Base-by-base conservation (phyloP, 2,113 vertebrate species). In the Chrysemys picta region DNA sequence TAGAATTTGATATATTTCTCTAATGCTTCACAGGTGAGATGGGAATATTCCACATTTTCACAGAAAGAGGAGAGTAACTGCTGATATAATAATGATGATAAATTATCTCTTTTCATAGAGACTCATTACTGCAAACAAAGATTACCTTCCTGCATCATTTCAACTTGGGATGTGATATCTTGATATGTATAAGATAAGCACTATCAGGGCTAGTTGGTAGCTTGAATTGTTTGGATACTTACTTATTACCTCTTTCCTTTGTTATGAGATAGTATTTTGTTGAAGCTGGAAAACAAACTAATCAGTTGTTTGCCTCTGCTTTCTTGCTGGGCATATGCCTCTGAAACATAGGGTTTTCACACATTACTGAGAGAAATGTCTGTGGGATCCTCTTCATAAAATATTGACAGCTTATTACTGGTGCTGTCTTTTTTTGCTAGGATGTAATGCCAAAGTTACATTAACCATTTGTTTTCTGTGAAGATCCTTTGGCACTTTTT, bases 301-400 rank as follows among this genome's bases (percentile, higher is more conserved):
- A 45, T 5, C 4, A 9, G 3, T 45, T 1, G 3, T 22, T 10
- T 65, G 53, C 0, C 42, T 76, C 27, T 54, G 27, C 6, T 87
- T 91, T 89, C 53, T 21, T 83, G n/a, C 9, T 87, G 19, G 8
- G 4, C 25, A 5, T 65, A 89, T 76, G 59, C 24, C 88, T 81
- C 27, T 21, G 72, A 45, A 84, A 21, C 2, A 1, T 52, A 56
- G 5, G 4, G 2, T 65, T 93, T 91, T 83, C 24, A 24, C 1
- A 2, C 0, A 0, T 11, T n/a, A 29, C 6, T 25, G 4, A 4
- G 7, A 13, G 56, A 24, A 45, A 85, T 54, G 0, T 75, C 38
- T 72, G n/a, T 38, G 65, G 65, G 65, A 38, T 72, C 8, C 65
- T 72, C 19, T 59, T 59, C 53, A 54, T 22, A 38, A 10, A 72